Conservation (phyloP, 2,888 invertebrate genomes). For the Willowsia nigromaculata region DNA sequence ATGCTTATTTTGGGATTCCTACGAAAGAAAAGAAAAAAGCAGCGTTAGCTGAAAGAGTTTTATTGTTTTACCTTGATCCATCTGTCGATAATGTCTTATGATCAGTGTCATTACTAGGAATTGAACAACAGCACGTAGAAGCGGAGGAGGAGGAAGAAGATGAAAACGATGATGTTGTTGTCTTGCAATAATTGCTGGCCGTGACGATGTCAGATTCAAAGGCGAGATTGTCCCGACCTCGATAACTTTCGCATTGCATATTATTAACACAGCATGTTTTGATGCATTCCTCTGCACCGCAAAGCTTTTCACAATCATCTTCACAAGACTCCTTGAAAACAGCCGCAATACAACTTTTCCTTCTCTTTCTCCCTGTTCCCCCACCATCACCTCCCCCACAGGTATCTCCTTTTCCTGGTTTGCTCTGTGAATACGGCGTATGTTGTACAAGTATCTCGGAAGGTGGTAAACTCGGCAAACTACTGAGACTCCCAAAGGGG, state of each 20-base stretch:
- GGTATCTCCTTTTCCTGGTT: not conserved
- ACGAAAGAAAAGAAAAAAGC: not conserved
- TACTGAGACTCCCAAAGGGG: slow-evolving; percentile 51
- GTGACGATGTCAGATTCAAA: slow-evolving; percentile 66
- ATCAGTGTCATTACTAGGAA: slow-evolving; percentile 11
- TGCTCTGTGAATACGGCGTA: not conserved
- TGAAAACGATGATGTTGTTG: not conserved
- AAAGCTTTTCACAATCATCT: slow-evolving; percentile 34
- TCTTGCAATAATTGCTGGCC: slow-evolving; percentile 19
- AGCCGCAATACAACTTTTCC: not conserved
- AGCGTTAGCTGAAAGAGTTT: not conserved
- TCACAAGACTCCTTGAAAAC: slow-evolving; percentile 14
- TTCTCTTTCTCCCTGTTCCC: slow-evolving; percentile 3
- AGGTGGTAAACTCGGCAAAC: slow-evolving; percentile 42
- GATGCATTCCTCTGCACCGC: not conserved
- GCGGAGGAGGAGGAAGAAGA: slow-evolving; percentile 2
- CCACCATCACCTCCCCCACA: not conserved
- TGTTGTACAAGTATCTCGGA: slow-evolving; percentile 12
- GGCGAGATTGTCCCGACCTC: slow-evolving; percentile 63
- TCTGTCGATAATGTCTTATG: slow-evolving; percentile 1
- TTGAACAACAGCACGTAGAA: not conserved
- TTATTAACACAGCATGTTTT: slow-evolving; percentile 1
- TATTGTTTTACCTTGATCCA: slow-evolving; percentile 54
- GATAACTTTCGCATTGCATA: not conserved
- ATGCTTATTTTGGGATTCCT: not conserved